These are phyloP conservation scores for Eristalis arbustorum DNA, from an alignment of 2,888 invertebrate genomes.

Conservation along the genomic window DNA sequence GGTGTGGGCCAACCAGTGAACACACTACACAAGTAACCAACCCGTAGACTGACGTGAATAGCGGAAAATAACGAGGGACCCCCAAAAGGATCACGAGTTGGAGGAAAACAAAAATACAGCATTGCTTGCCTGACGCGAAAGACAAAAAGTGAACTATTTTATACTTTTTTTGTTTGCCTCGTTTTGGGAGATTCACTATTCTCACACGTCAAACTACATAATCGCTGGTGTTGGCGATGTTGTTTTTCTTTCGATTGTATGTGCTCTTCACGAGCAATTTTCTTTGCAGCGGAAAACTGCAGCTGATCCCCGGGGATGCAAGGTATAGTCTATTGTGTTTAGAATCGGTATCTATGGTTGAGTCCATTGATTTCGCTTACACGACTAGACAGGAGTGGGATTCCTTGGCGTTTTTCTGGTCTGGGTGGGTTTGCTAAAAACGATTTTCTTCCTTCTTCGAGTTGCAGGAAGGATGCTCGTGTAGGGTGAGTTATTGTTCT, in stretches of 20 bases:
- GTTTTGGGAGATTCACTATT: constrained; percentile 17
- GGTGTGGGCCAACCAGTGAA: constrained; percentile 37
- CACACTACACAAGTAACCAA: constrained; percentile 45
- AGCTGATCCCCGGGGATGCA: neutral
- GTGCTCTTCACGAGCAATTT: constrained; percentile 5
- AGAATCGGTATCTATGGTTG: neutral
- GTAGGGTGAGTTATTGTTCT: no score
- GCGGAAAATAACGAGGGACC: neutral
- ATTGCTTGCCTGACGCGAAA: constrained; percentile 33
- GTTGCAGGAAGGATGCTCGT: no score
- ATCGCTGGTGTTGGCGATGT: constrained; percentile 4
- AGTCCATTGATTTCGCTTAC: neutral
- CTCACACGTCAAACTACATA: constrained; percentile 38
- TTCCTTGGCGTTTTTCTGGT: neutral
- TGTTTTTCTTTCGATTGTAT: constrained; percentile 12
- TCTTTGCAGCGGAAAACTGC: neutral
- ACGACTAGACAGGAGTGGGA: neutral
- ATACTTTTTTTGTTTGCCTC: constrained; percentile 17
- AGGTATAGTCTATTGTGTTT: neutral
- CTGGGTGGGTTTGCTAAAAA: no score
- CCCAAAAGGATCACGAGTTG: neutral
- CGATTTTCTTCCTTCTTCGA: no score
- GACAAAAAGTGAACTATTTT: constrained; percentile 43
- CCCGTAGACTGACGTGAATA: constrained; percentile 34
- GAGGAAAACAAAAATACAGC: constrained; percentile 15